phyloP scores from a whole-genome alignment of 2,113 vertebrate species.

The Podarcis cretensis region DNA sequence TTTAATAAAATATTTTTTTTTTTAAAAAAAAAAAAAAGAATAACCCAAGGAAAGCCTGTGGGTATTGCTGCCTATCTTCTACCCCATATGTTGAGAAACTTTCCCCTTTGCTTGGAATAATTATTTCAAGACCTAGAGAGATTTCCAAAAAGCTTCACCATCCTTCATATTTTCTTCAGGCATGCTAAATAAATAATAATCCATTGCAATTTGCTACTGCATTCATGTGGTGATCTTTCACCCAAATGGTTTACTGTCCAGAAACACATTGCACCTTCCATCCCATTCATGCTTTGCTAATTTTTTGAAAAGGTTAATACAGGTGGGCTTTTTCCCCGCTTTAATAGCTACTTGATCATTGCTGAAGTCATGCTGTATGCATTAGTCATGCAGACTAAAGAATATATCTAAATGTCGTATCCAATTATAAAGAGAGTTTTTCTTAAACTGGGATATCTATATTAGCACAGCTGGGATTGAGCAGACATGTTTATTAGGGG shows the following conservation, averaged over 20 bases:
- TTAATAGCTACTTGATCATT: conserved; percentile 77
- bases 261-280: conserved; percentile 64
- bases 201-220: conserved; percentile 45
- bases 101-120: conserved; percentile 36
- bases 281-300: conserved; percentile 67
- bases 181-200: conserved; percentile 71
- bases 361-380: conserved; percentile 70
- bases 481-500: conserved; percentile 69
- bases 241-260: conserved; percentile 52
- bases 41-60: too few species aligned
- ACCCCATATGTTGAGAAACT: not conserved
- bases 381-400: conserved; percentile 70
- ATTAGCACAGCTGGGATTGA: conserved; percentile 61
- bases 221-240: conserved; percentile 65
- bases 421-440: conserved; percentile 55
- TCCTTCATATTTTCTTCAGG: conserved; percentile 60
- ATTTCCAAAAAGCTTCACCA: conserved; percentile 41
- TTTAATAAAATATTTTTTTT: too few species aligned
- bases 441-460: conserved; percentile 64
- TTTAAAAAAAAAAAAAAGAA: too few species aligned
- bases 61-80: not conserved
- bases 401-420: conserved; percentile 61
- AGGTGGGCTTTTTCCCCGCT: conserved; percentile 50
- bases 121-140: conserved; percentile 33
- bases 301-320: conserved; percentile 77